Evolutionary conservation across 2,888 invertebrate genomes (phyloP).

Genomic region (Priocnemis perturbator): DNA sequence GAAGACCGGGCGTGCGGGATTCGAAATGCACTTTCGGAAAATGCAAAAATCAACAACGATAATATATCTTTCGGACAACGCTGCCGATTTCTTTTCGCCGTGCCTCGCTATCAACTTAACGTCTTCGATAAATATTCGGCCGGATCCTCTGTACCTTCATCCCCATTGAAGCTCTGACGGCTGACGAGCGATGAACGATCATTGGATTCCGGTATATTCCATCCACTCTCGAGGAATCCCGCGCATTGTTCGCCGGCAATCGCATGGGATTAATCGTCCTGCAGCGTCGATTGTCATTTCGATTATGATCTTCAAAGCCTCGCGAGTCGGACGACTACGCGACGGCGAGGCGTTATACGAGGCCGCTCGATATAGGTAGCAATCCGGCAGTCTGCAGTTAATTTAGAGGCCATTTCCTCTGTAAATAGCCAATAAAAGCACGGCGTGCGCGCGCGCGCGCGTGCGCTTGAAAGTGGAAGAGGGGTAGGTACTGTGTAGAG

Average conservation of each 20-base stretch:
- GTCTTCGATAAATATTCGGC: no score
- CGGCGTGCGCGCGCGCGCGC: slow-evolving; percentile 54
- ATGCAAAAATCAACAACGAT: no score
- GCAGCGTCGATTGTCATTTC: slow-evolving; percentile 53
- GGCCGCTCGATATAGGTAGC: slow-evolving; percentile 65
- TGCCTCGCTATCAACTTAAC: no score
- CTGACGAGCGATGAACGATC: no score
- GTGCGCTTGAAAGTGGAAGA: slow-evolving; percentile 19
- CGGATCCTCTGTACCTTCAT: no score
- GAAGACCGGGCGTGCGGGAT: no score
- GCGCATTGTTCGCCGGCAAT: slow-evolving; percentile 14
- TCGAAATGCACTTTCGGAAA: neutral
- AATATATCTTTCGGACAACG: no score
- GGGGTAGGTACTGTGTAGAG: slow-evolving; percentile 12
- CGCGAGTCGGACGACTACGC: slow-evolving; percentile 30
- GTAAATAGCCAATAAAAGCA: slow-evolving; percentile 75
- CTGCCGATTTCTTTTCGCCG: no score
- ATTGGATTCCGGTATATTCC: no score
- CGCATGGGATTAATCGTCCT: slow-evolving; percentile 45
- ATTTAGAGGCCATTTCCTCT: slow-evolving; percentile 75
- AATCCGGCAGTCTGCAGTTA: slow-evolving; percentile 74
- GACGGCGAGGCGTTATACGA: slow-evolving; percentile 50
- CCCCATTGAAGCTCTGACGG: no score
- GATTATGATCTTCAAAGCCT: slow-evolving; percentile 61
- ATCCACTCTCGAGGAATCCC: no score